phyloP scores from a whole-genome alignment of 2,888 invertebrate species.

The Oligia fasciuncula region DNA sequence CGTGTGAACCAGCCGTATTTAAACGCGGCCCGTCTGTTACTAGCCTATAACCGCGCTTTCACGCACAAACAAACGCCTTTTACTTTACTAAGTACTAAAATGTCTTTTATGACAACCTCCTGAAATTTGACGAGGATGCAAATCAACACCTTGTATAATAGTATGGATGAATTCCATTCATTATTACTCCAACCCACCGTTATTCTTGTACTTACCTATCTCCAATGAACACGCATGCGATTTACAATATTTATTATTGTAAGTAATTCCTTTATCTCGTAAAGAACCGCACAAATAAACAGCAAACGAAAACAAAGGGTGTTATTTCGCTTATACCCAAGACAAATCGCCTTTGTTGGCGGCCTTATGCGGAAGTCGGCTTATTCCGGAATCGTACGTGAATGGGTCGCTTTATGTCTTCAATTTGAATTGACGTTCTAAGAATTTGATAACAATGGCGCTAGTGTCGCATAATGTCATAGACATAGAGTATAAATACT shows the following conservation, averaged over 20 bases:
- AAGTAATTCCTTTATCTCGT: conserved; percentile 27
- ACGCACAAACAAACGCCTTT: no score
- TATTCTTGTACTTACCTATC: not conserved
- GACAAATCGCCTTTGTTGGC: conserved; percentile 56
- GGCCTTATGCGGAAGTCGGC: conserved; percentile 53
- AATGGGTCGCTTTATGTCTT: conserved; percentile 61
- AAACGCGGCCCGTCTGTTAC: no score
- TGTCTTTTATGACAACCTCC: no score
- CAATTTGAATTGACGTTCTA: conserved; percentile 46
- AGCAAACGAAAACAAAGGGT: conserved; percentile 53
- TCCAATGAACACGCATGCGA: not conserved
- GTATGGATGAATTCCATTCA: not conserved
- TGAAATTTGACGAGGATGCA: no score
- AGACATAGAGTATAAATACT: conserved; percentile 28
- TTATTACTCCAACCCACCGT: not conserved
- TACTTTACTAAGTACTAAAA: no score
- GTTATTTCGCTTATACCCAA: conserved; percentile 18
- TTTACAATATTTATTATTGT: conserved; percentile 37
- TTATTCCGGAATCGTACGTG: conserved; percentile 58
- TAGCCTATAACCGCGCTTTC: no score
- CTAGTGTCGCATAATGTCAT: conserved; percentile 39
- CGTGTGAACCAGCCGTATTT: no score
- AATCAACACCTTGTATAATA: no score
- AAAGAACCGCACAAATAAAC: conserved; percentile 32
- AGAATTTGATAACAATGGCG: conserved; percentile 46